A percentile compares a stretch with the other conserved stretches of the same genome.
Conservation (phyloP, 2,888 invertebrate species). For the Meta bourneti region DNA sequence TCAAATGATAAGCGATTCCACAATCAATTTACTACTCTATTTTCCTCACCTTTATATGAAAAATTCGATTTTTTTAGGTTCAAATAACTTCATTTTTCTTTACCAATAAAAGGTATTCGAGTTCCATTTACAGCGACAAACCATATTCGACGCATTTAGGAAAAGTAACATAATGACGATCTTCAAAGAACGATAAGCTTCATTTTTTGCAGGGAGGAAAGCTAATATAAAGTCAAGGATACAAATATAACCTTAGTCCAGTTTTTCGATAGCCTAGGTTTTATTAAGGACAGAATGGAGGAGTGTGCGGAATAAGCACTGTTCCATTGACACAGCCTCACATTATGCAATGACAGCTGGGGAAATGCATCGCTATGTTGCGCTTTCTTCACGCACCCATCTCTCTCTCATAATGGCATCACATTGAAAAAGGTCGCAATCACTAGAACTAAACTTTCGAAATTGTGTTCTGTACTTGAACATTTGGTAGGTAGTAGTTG, state of each 20-base stretch:
- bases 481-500: too few relatives aligned
- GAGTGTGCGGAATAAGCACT: background rate
- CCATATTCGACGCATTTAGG: too few relatives aligned
- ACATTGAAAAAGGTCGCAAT: background rate
- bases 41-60: too few relatives aligned
- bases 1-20: too few relatives aligned
- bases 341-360: conserved; percentile 31
- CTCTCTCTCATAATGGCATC: background rate
- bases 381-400: background rate
- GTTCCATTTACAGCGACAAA: too few relatives aligned
- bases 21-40: too few relatives aligned
- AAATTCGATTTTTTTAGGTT: too few relatives aligned
- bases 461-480: background rate
- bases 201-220: too few relatives aligned
- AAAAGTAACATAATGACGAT: too few relatives aligned
- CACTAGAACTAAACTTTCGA: background rate
- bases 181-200: too few relatives aligned
- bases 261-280: background rate
- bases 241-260: background rate
- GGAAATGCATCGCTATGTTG: conserved; percentile 1
- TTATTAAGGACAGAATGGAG: background rate
- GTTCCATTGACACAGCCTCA: conserved; percentile 22
- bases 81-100: too few relatives aligned
- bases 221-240: background rate
- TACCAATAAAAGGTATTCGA: too few relatives aligned